Evolutionary conservation across 2,888 invertebrate species (phyloP).

Genomic region (Ypsolopha sequella): DNA sequence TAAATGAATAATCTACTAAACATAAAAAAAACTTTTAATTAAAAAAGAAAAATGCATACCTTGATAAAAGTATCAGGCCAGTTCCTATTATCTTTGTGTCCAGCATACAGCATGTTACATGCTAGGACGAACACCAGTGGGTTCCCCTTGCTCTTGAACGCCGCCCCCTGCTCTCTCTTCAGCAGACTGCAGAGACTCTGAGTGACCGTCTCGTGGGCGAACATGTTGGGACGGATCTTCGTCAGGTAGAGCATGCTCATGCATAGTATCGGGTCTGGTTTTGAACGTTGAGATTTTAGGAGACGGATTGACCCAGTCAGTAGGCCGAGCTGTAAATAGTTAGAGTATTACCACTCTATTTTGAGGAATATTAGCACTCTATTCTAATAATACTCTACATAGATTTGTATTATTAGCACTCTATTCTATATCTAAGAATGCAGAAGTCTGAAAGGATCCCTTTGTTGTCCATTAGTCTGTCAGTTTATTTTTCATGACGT

Average conservation of each 20-base stretch:
- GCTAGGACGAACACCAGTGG: slow-evolving; percentile 84
- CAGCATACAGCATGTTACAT: slow-evolving; percentile 86
- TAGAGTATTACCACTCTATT: background rate
- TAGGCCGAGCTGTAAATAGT: slow-evolving; percentile 71
- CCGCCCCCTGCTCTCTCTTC: slow-evolving; percentile 79
- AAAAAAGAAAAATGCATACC: no score
- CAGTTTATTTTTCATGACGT: no score
- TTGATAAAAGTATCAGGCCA: slow-evolving; percentile 96
- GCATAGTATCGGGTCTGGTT: slow-evolving; percentile 85
- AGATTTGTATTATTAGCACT: no score
- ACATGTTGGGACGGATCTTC: slow-evolving; percentile 83
- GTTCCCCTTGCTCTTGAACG: slow-evolving; percentile 84
- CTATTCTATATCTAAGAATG: no score
- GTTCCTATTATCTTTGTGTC: slow-evolving; percentile 83
- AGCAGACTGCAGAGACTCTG: slow-evolving; percentile 86
- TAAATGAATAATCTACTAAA: background rate
- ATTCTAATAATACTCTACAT: no score
- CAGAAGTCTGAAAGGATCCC: background rate
- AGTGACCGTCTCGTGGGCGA: slow-evolving; percentile 80
- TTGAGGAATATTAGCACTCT: background rate
- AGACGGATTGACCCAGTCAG: slow-evolving; percentile 91
- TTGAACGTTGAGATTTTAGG: slow-evolving; percentile 81
- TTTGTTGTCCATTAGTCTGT: background rate
- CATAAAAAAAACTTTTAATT: slow-evolving; percentile 3
- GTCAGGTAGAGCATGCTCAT: slow-evolving; percentile 84